A percentile compares a stretch with the other conserved stretches of the same genome.
Evolutionary conservation across 2,797 vertebrate genomes (phyloP).

Genomic region (Cossypha dichroa): DNA sequence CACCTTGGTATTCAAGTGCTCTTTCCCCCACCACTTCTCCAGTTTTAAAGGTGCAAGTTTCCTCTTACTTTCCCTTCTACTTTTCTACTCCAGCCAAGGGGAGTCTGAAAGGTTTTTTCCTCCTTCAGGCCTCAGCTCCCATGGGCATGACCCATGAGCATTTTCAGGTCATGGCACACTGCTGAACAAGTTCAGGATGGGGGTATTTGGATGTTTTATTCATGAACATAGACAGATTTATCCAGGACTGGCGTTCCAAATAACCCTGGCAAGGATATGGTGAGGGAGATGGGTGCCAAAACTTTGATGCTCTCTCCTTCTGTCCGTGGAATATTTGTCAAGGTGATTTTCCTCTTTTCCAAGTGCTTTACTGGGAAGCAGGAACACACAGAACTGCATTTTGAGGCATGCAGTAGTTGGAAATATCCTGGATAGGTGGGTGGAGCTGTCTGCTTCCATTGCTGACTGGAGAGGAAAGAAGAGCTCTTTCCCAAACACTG

Average conservation of each 20-base stretch:
- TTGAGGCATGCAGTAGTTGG: not conserved
- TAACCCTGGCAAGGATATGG: not conserved
- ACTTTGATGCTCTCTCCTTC: not conserved
- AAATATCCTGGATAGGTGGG: fast-evolving
- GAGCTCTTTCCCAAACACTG: not conserved
- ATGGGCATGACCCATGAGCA: not conserved
- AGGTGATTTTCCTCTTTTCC: not conserved
- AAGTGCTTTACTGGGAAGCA: not conserved
- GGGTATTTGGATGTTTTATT: not conserved
- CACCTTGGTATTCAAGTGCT: not conserved
- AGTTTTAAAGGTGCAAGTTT: not conserved
- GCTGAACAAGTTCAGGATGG: not conserved
- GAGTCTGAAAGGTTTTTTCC: not conserved
- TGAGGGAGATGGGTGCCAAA: not conserved
- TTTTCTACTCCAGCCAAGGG: not conserved
- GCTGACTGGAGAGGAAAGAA: not conserved
- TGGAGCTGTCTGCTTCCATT: not conserved
- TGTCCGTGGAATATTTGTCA: not conserved
- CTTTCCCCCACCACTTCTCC: not conserved
- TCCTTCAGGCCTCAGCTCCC: not conserved
- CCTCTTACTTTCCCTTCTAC: not conserved
- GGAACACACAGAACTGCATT: not conserved
- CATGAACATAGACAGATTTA: not conserved
- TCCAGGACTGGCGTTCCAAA: not conserved
- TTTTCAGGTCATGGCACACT: not conserved